These are phyloP conservation scores for Drosophila greeni DNA, from an alignment of 2,888 invertebrate genomes.

Conservation along the genomic window DNA sequence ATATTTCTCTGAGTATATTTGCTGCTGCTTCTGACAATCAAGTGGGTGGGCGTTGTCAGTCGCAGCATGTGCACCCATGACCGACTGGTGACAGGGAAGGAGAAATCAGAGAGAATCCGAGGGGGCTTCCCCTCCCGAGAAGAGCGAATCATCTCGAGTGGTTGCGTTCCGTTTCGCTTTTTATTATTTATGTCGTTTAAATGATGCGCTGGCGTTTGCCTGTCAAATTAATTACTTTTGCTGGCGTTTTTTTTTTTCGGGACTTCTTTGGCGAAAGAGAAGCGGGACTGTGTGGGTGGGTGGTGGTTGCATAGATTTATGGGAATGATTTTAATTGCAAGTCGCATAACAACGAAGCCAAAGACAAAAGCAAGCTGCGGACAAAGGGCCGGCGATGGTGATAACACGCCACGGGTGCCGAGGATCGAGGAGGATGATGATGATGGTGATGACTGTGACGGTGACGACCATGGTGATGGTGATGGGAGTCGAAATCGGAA, in stretches of 20 bases:
- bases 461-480: constrained; percentile 16
- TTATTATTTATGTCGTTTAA: constrained; percentile 58
- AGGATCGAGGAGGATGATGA: constrained; percentile 25
- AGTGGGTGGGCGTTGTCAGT: constrained; percentile 50
- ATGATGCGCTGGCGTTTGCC: constrained; percentile 61
- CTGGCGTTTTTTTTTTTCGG: constrained; percentile 22
- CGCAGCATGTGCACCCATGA: constrained; percentile 47
- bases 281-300: neutral
- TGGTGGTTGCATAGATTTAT: constrained; percentile 54
- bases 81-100: constrained; percentile 46
- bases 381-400: constrained; percentile 50
- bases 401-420: constrained; percentile 4
- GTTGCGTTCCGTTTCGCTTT: constrained; percentile 21
- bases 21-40: constrained; percentile 22
- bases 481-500: constrained; percentile 1
- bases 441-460: constrained; percentile 20
- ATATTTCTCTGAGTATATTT: neutral
- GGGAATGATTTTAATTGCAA: constrained; percentile 52
- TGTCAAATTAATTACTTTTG: constrained; percentile 60
- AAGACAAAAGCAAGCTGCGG: constrained; percentile 34
- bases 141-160: constrained; percentile 28
- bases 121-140: constrained; percentile 7
- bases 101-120: constrained; percentile 9
- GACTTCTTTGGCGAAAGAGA: constrained; percentile 9
- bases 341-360: constrained; percentile 30